Evolutionary conservation across 2,113 vertebrate species (phyloP), one percentile per base, ranked within the genome.

Genomic region (Bagarius yarrelli): DNA sequence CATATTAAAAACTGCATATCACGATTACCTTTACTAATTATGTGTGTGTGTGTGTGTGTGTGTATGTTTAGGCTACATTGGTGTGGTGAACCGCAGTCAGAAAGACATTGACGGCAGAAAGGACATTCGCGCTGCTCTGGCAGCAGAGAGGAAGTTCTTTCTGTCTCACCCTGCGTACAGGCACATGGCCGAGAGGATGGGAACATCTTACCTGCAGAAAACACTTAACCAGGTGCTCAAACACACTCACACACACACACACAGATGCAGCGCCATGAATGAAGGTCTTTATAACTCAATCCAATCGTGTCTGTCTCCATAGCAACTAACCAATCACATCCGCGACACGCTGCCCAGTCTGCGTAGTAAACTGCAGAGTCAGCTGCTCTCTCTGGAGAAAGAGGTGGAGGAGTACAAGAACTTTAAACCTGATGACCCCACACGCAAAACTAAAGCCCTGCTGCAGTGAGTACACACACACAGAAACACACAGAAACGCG

Each of bases 291-390:
- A 25, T 72, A 72, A 53, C 16, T 0, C 4, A 27, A 71, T 27
- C 67, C 44, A 50, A 4, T 44, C 34, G 2, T 47, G 0, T 81
- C 34, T 2, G 8, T 34, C 18, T 67, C 44, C 21, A 69, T 67
- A 77, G 97, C 97, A 99, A 99, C 93, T 99, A 74, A 99, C 97
- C 85, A 98, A 98, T 87, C 97, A 99, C 92, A 99, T 99, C 81
- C 94, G 97, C 0, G 97, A 98, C 87, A 95, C 96, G 0, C 91
- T 99, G 84, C 97, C 97, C 0, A 87, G 95, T 0, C 90, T 99
- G 85, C 95, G 97, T 11, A 98, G 94, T 90, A 99, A 99, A 15
- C 94, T 99, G 0, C 97, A 99, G 91, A 96, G 95, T 85, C 97
- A 99, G 89, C 86, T 97, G 78, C 90, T 99, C 0, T 98, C 96